These are phyloP conservation scores for Grammomys dolichurus DNA, from an alignment of 2,113 vertebrate species.

Conservation along the genomic window DNA sequence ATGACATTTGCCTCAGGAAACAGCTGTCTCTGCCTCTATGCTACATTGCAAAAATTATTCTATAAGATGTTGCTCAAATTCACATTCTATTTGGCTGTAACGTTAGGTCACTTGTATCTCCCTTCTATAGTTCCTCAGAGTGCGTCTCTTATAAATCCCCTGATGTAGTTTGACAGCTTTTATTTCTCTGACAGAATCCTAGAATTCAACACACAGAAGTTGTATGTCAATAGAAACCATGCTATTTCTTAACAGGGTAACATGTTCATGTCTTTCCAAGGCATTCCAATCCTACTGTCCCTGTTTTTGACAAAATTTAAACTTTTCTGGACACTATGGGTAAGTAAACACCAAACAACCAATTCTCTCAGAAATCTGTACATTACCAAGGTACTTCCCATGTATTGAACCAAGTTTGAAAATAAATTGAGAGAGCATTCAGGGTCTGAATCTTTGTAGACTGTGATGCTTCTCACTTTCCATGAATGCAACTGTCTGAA, in stretches of 20 bases:
- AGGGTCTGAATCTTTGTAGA: background rate
- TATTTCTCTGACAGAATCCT: background rate
- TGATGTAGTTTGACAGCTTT: background rate
- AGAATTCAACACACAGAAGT: background rate
- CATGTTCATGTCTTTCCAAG: background rate
- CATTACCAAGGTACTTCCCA: background rate
- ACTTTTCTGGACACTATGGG: background rate
- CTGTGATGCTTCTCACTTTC: background rate
- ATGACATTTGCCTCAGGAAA: background rate
- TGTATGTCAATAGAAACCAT: background rate
- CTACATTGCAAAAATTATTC: background rate
- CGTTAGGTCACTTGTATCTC: background rate
- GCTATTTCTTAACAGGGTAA: background rate
- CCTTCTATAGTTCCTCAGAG: background rate
- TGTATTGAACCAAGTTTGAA: background rate
- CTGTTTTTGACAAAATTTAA: slow-evolving; percentile 18
- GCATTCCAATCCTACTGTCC: background rate
- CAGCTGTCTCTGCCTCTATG: background rate
- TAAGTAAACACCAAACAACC: background rate
- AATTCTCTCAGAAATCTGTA: background rate
- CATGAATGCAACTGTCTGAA: background rate
- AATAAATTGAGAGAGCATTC: background rate
- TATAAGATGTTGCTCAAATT: background rate
- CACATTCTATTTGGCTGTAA: background rate
- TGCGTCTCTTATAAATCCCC: background rate